Conservation (phyloP, 92 coral and sea anemone species). For the Parazoanthus atlanticus region DNA sequence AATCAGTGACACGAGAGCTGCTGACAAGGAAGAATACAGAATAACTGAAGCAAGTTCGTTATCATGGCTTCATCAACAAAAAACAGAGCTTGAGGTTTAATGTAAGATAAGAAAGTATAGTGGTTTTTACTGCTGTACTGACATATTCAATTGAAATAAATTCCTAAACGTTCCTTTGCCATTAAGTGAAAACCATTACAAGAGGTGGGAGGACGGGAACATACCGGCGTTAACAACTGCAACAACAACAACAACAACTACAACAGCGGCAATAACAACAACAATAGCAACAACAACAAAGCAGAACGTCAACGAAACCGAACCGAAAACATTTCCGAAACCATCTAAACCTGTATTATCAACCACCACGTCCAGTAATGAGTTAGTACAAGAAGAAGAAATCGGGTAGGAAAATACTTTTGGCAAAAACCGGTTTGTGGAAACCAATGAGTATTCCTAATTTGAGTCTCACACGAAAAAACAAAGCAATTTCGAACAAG, state of each 20-base stretch:
- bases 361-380: no score
- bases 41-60: background rate
- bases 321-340: background rate
- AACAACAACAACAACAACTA: no score
- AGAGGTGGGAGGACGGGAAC: background rate
- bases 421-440: background rate
- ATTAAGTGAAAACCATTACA: background rate
- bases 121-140: background rate
- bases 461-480: background rate
- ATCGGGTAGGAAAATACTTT: background rate
- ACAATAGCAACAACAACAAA: no score
- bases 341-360: background rate
- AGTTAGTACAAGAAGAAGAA: background rate
- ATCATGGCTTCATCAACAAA: no score
- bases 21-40: background rate
- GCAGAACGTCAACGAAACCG: background rate
- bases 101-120: background rate
- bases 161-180: background rate
- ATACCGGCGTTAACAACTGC: background rate
- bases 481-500: background rate
- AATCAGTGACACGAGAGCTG: background rate
- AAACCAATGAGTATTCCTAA: background rate
- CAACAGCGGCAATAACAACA: no score
- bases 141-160: background rate
- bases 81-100: no score